phyloP scores from a whole-genome alignment of 2,797 vertebrate species.

The Cossypha niveicapilla region DNA sequence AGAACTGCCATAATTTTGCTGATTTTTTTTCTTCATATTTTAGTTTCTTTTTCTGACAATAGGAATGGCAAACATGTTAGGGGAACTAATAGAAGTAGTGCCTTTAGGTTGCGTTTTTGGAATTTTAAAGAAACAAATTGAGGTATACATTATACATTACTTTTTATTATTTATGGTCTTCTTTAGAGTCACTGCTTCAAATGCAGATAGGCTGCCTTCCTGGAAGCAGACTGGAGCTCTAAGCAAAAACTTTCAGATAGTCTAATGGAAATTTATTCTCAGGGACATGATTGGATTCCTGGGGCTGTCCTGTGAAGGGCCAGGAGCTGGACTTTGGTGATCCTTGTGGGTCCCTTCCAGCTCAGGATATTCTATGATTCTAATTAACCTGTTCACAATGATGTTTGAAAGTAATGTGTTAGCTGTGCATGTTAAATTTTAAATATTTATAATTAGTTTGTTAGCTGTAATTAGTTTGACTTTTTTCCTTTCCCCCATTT shows the following conservation, averaged over 20 bases:
- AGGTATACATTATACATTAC: background rate
- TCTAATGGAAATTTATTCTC: background rate
- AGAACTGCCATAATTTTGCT: background rate
- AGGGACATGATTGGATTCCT: background rate
- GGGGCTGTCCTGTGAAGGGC: background rate
- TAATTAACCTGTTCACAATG: background rate
- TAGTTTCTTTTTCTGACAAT: background rate
- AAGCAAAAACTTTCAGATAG: background rate
- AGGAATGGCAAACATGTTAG: background rate
- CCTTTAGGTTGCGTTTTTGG: background rate
- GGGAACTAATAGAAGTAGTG: background rate
- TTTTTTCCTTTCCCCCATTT: background rate
- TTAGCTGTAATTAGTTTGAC: background rate
- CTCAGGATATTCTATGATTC: background rate
- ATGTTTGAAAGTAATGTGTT: background rate
- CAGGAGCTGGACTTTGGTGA: background rate
- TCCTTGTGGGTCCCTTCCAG: background rate
- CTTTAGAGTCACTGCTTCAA: background rate
- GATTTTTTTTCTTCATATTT: background rate
- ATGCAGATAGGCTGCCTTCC: background rate
- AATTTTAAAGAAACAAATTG: background rate
- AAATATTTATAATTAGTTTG: background rate
- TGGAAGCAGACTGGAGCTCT: background rate
- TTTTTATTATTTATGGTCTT: background rate
- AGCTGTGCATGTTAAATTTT: background rate